phyloP scores from a whole-genome alignment of 2,113 vertebrate species.

The Axis porcinus region DNA sequence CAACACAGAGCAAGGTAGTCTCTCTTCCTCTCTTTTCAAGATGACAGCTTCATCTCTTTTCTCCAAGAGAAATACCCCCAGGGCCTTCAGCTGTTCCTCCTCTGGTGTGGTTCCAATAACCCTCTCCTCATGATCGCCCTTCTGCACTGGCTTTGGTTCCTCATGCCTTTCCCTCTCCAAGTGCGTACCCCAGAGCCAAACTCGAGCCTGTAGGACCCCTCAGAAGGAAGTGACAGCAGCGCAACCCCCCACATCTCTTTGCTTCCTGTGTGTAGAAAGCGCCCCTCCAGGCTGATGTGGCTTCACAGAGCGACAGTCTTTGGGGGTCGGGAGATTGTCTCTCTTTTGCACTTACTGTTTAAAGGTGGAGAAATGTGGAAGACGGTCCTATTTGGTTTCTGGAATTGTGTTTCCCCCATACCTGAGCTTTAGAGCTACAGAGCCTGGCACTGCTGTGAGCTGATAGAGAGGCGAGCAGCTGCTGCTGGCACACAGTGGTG shows the following conservation, averaged over 20 bases:
- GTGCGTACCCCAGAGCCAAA: neutral
- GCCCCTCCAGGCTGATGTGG: neutral
- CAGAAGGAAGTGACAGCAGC: neutral
- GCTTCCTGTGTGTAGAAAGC: neutral
- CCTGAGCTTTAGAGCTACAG: neutral
- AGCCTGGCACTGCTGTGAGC: neutral
- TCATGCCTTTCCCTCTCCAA: neutral
- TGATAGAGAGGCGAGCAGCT: neutral
- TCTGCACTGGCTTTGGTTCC: neutral
- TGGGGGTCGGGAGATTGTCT: neutral
- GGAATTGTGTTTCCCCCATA: neutral
- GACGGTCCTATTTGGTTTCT: conserved; percentile 7
- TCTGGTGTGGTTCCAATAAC: neutral
- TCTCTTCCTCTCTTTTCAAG: conserved; percentile 5
- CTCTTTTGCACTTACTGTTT: conserved; percentile 10
- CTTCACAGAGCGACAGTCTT: neutral
- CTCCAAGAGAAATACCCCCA: neutral
- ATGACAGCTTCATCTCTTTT: neutral
- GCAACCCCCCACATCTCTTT: neutral
- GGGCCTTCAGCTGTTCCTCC: neutral
- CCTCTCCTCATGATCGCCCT: neutral
- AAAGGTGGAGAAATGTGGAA: neutral
- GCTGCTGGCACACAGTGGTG: neutral
- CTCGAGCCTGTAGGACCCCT: neutral
- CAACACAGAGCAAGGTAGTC: neutral